Conservation (phyloP, 2,797 vertebrate species). For the Cyprinodon diabolis region DNA sequence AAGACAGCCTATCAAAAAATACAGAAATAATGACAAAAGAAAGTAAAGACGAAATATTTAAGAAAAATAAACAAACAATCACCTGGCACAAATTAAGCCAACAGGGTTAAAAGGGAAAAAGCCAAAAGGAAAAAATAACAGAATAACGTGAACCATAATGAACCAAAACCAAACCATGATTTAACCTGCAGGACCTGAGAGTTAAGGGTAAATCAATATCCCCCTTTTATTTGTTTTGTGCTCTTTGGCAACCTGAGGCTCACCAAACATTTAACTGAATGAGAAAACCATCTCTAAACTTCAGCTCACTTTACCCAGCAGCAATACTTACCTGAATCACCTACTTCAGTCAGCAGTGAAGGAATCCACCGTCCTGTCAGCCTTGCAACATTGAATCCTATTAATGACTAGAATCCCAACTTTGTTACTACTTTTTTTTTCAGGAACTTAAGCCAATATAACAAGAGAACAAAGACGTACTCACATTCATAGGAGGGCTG, state of each 20-base stretch:
- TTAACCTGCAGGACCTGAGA: no score
- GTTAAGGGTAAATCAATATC: not conserved
- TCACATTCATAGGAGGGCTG: slow-evolving; percentile 43
- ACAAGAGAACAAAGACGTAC: slow-evolving; percentile 49
- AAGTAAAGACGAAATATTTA: no score
- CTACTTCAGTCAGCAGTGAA: not conserved
- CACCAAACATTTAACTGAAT: not conserved
- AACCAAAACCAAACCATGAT: no score
- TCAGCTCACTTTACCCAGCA: not conserved
- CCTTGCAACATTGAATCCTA: not conserved
- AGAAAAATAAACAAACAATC: no score
- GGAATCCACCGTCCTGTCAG: not conserved
- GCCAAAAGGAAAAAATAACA: no score
- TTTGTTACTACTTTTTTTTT: not conserved
- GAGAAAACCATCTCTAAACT: not conserved
- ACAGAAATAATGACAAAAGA: no score
- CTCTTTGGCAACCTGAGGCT: not conserved
- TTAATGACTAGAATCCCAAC: not conserved
- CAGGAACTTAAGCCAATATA: not conserved
- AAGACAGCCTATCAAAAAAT: no score
- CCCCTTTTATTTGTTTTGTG: not conserved
- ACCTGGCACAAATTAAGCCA: no score
- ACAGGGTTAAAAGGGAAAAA: no score
- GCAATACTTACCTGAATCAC: no score
- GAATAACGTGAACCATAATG: no score